Conservation (phyloP, 2,113 vertebrate genomes). For the Polypterus senegalus region DNA sequence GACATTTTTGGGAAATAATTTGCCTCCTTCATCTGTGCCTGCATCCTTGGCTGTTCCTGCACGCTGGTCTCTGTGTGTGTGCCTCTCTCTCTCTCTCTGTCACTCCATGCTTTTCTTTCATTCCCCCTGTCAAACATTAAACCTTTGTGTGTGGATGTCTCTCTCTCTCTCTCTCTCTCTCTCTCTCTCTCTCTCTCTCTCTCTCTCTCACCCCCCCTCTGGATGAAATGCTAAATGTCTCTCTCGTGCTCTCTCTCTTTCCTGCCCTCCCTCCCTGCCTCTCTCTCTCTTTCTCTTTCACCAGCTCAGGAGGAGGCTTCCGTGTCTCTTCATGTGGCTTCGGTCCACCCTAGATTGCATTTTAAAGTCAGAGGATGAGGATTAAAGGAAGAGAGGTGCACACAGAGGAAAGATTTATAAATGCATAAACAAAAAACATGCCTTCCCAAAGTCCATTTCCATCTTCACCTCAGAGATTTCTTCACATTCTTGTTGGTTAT, state of each 20-base stretch:
- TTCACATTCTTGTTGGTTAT: too few relatives aligned
- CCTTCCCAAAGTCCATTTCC: too few relatives aligned
- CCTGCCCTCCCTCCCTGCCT: too few relatives aligned
- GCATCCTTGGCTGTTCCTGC: conserved; percentile 7
- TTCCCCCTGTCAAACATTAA: conserved; percentile 9
- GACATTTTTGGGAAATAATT: conserved; percentile 17
- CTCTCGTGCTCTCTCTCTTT: too few relatives aligned
- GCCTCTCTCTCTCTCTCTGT: conserved; percentile 21
- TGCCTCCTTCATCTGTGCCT: conserved; percentile 22
- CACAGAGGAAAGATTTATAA: too few relatives aligned
- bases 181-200: conserved; percentile 27
- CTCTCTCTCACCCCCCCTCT: conserved; percentile 5
- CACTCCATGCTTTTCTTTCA: conserved; percentile 5
- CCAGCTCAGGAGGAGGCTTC: neutral
- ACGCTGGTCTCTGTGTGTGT: conserved; percentile 9
- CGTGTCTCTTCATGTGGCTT: neutral
- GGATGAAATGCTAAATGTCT: too few relatives aligned
- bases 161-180: conserved; percentile 22
- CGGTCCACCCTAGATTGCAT: too few relatives aligned
- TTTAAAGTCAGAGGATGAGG: too few relatives aligned
- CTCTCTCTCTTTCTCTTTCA: conserved; percentile 20
- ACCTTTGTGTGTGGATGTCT: conserved; percentile 8
- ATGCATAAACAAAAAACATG: too few relatives aligned
- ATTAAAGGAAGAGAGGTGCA: too few relatives aligned
- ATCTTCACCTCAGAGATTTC: too few relatives aligned